Evolutionary conservation across 2,113 vertebrate genomes (phyloP), one percentile per base, ranked within the genome.

Genomic region (Siniperca knerii): DNA sequence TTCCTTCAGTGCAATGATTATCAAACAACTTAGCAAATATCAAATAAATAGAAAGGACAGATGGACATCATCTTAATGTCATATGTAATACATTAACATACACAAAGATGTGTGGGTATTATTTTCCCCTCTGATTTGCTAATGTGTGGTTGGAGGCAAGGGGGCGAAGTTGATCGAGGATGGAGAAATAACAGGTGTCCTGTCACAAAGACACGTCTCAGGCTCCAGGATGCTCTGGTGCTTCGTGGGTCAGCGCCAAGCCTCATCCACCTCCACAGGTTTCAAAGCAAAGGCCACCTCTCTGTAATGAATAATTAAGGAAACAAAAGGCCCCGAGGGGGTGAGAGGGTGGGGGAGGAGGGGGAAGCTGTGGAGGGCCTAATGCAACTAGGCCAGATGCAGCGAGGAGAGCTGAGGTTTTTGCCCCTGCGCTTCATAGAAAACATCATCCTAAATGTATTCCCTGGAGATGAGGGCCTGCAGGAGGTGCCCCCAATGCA

Each of bases 401-500:
- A 90, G 81, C 46, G 61, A 92, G 89, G 91, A 91, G 90, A 91
- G 91, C 91, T 90, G 90, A 94, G 92, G 84, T 90, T 94, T 92
- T 93, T 92, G 83, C 90, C 86, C 88, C 83, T 84, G 87, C 61
- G 77, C 89, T 90, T 92, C 92, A 94, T 93, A 92, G 92, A 96
- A 95, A 94, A 92, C 93, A 94, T 92, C 92, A 92, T 94, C 93
- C 92, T 89, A 89, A 95, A 93, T 94, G 93, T 96, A 94, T 93
- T 93, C 93, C 93, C 93, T 92, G 81, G 93, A 94, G 95, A 96
- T 94, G 90, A 95, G 93, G 90, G 94, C 70, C 94, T 93, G 94
- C 95, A 95, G 95, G 94, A 95, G 95, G 94, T 94, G 90, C 93
- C 93, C 92, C 92, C 92, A 89, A 95, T 95, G 94, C 93, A 89